A percentile compares a stretch with the other conserved stretches of the same genome.
These are phyloP conservation scores for zebrafish (Danio rerio) DNA, from an alignment of 2,113 vertebrate species.

Conservation along the genomic window GRCz12tu NC_133176.1:35911501-35912000, in stretches of 20 bases:
- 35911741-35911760: constrained; percentile 59
- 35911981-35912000: too few species aligned
- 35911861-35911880: constrained; percentile 58
- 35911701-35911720: constrained; percentile 75
- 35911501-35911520: constrained; percentile 41
- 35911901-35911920: constrained; percentile 29
- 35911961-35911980: too few species aligned
- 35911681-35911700: constrained; percentile 74
- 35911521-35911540: constrained; percentile 51
- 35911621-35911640: constrained; percentile 49
- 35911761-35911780: constrained; percentile 65
- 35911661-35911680: constrained; percentile 72
- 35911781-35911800: constrained; percentile 45
- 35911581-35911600: constrained; percentile 38
- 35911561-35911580: constrained; percentile 50
- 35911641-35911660: constrained; percentile 62
- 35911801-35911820: constrained; percentile 72
- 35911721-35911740: constrained; percentile 72
- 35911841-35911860: constrained; percentile 64
- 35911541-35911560: constrained; percentile 55
- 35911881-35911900: constrained; percentile 47
- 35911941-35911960: too few species aligned
- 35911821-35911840: constrained; percentile 72
- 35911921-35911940: not conserved
- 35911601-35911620: constrained; percentile 54